These are phyloP conservation scores for Drosophila peninsularis DNA, from an alignment of 2,888 invertebrate species.

Conservation along the genomic window DNA sequence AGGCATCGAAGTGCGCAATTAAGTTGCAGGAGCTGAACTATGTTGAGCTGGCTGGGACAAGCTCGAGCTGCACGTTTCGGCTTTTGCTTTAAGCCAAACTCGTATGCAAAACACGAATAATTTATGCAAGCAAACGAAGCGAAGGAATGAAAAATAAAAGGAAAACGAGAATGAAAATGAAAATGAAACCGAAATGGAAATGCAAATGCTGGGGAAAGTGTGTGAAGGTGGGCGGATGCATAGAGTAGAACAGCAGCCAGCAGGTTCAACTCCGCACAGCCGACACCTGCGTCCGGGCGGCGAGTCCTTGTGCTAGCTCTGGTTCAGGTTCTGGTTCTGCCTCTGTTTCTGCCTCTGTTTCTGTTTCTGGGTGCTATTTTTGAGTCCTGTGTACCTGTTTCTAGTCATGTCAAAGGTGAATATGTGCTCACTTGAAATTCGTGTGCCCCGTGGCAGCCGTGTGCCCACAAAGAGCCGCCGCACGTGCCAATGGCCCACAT, in stretches of 20 bases:
- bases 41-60: not conserved
- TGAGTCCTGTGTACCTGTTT: constrained; percentile 1
- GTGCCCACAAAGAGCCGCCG: constrained; percentile 44
- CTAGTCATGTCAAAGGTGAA: constrained; percentile 31
- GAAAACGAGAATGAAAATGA: constrained; percentile 20
- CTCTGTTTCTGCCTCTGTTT: not conserved
- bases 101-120: constrained; percentile 68
- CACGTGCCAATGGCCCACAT: constrained; percentile 38
- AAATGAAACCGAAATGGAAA: constrained; percentile 54
- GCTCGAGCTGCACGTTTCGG: constrained; percentile 20
- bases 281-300: constrained; percentile 7
- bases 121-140: constrained; percentile 68
- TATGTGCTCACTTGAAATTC: constrained; percentile 61
- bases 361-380: not conserved
- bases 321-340: not conserved
- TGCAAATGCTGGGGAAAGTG: constrained; percentile 61
- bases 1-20: constrained; percentile 14
- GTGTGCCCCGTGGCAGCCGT: constrained; percentile 57
- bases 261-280: constrained; percentile 36
- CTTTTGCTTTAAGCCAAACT: constrained; percentile 53
- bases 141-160: constrained; percentile 23
- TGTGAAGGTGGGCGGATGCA: constrained; percentile 14
- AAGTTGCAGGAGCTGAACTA: constrained; percentile 4
- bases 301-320: constrained; percentile 5
- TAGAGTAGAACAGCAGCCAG: constrained; percentile 30